Percentiles rank a stretch among this genome's conserved stretches.
These are phyloP conservation scores for Indicator maculatus DNA, from an alignment of 2,113 vertebrate species.

Conservation along the genomic window DNA sequence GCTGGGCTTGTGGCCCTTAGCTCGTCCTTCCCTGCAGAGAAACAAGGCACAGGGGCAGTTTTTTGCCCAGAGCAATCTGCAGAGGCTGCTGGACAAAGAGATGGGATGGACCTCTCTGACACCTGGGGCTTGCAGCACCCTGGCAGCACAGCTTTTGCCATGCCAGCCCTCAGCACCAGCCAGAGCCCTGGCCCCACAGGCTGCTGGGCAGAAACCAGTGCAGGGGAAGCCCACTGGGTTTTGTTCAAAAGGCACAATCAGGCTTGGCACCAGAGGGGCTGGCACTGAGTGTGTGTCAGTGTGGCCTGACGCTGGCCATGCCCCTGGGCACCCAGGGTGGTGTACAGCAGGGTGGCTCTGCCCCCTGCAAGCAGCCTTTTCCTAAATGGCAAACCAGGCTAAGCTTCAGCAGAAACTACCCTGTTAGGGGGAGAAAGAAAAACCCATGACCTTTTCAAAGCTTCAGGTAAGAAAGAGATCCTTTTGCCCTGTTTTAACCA, in stretches of 20 bases:
- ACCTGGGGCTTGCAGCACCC: not conserved
- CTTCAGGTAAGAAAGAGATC: not conserved
- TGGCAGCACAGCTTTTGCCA: too few relatives aligned
- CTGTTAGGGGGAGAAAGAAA: not conserved
- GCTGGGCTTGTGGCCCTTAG: slow-evolving; percentile 64
- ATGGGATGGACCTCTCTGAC: not conserved
- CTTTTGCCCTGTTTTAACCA: not conserved
- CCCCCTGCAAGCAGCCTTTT: not conserved
- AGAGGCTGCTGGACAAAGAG: not conserved
- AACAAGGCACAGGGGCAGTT: not conserved
- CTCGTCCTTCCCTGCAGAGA: slow-evolving; percentile 63
- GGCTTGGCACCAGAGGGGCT: not conserved
- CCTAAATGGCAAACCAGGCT: not conserved
- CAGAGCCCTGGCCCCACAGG: not conserved
- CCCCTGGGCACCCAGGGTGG: not conserved
- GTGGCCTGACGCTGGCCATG: not conserved
- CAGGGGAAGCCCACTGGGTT: not conserved
- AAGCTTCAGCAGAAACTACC: not conserved
- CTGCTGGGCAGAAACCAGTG: rapidly evolving
- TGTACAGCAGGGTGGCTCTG: not conserved
- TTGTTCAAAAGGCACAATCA: not conserved
- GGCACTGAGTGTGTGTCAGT: not conserved
- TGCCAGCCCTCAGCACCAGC: not conserved
- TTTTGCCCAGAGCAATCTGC: not conserved
- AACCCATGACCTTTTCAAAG: not conserved